phyloP scores from a whole-genome alignment of 2,113 vertebrate species.

The Sorex fumeus region DNA sequence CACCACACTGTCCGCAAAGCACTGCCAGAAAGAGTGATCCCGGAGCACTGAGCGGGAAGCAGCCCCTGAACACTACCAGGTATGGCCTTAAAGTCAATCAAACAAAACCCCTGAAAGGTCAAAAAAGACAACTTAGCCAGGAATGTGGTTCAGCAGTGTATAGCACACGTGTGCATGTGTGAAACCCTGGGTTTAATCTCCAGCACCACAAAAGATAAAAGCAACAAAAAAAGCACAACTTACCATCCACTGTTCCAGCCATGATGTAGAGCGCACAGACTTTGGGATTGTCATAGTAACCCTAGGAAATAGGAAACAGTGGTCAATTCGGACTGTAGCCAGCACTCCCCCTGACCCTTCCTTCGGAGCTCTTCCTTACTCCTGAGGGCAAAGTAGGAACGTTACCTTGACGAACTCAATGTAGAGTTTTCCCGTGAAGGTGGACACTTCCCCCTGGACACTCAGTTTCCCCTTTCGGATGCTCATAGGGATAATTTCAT shows the following conservation, averaged over 20 bases:
- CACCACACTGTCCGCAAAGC: too few species aligned
- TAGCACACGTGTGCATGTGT: too few species aligned
- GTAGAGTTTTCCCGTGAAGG: conserved; percentile 96
- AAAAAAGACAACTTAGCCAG: too few species aligned
- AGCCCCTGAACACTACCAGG: too few species aligned
- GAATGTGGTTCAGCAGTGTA: too few species aligned
- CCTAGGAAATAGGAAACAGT: conserved; percentile 88
- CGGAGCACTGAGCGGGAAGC: too few species aligned
- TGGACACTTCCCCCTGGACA: conserved; percentile 97
- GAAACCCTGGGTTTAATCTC: too few species aligned
- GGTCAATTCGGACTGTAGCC: conserved; percentile 30
- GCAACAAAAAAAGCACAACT: conserved; percentile 78
- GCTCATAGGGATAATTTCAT: conserved; percentile 96
- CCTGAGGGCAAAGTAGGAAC: background rate
- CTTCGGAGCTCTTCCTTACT: background rate
- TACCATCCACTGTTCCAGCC: conserved; percentile 97
- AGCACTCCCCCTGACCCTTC: background rate
- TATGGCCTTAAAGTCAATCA: too few species aligned
- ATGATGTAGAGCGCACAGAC: conserved; percentile 98
- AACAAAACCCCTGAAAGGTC: too few species aligned
- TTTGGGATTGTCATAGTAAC: conserved; percentile 99
- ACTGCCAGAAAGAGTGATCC: too few species aligned
- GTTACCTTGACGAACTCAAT: conserved; percentile 99
- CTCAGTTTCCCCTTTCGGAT: conserved; percentile 97
- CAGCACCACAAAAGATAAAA: too few species aligned